phyloP scores from a whole-genome alignment of 2,113 vertebrate genomes.

The Steatornis caripensis region DNA sequence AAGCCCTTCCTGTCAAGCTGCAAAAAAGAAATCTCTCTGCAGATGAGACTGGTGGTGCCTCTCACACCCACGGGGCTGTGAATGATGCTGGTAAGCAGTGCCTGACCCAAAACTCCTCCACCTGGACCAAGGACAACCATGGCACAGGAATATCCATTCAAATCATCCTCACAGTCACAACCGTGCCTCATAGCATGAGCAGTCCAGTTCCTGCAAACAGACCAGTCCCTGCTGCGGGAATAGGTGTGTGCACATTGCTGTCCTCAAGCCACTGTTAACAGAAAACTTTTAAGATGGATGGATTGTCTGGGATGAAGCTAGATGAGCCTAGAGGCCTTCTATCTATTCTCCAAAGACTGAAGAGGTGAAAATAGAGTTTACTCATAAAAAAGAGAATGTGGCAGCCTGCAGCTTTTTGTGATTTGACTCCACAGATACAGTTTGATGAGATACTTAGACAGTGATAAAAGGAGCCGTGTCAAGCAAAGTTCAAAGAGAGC shows the following conservation, averaged over 20 bases:
- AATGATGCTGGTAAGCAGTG: neutral
- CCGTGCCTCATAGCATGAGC: neutral
- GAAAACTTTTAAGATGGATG: neutral
- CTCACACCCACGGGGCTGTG: neutral
- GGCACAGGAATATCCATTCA: neutral
- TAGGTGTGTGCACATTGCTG: rapidly evolving
- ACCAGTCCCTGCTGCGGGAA: neutral
- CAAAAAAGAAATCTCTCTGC: neutral
- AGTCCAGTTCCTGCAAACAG: neutral
- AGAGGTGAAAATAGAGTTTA: neutral
- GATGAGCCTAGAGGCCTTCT: neutral
- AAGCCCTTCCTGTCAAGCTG: neutral
- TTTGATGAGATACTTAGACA: neutral
- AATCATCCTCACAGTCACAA: neutral
- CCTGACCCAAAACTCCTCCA: neutral
- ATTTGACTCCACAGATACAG: neutral
- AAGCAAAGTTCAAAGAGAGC: neutral
- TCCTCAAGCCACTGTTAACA: neutral
- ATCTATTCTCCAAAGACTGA: neutral
- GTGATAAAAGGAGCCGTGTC: neutral
- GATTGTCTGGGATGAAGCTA: neutral
- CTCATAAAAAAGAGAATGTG: neutral
- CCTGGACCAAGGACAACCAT: neutral
- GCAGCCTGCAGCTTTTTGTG: neutral
- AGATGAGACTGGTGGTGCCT: neutral